Conservation (phyloP, 2,888 invertebrate genomes). For the Chrysodeixis includens region DNA sequence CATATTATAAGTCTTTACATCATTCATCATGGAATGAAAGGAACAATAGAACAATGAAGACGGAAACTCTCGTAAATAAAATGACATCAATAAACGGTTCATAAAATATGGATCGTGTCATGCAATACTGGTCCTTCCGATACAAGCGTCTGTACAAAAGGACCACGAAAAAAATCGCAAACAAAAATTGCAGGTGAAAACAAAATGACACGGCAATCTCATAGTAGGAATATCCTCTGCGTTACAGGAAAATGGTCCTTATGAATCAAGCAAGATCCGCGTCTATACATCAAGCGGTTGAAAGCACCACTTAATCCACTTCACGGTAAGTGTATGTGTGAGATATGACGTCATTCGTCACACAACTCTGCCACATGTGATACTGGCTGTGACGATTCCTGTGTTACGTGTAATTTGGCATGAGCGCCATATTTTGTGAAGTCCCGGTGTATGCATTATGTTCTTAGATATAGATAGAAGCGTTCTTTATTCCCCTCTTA, state of each 20-base stretch:
- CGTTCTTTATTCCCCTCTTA: not conserved
- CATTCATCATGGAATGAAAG: slow-evolving; percentile 23
- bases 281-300: slow-evolving; percentile 76
- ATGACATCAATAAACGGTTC: not conserved
- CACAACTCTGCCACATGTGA: slow-evolving; percentile 63
- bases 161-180: slow-evolving; percentile 20
- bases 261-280: slow-evolving; percentile 75
- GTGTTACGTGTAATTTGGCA: slow-evolving; percentile 63
- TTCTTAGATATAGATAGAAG: not conserved
- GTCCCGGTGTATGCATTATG: slow-evolving; percentile 12
- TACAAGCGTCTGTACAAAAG: not conserved
- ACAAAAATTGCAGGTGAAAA: slow-evolving; percentile 28
- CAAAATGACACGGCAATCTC: slow-evolving; percentile 30
- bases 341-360: slow-evolving; percentile 83
- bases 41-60: slow-evolving; percentile 38
- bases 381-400: slow-evolving; percentile 64
- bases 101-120: not conserved
- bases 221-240: slow-evolving; percentile 37
- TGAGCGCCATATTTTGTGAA: slow-evolving; percentile 55
- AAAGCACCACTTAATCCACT: slow-evolving; percentile 80
- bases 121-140: not conserved
- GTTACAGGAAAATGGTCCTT: slow-evolving; percentile 61
- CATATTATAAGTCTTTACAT: not conserved
- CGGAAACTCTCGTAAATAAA: not conserved
- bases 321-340: slow-evolving; percentile 75